Evolutionary conservation across 2,797 vertebrate genomes (phyloP).

Genomic region (Gouania willdenowi): DNA sequence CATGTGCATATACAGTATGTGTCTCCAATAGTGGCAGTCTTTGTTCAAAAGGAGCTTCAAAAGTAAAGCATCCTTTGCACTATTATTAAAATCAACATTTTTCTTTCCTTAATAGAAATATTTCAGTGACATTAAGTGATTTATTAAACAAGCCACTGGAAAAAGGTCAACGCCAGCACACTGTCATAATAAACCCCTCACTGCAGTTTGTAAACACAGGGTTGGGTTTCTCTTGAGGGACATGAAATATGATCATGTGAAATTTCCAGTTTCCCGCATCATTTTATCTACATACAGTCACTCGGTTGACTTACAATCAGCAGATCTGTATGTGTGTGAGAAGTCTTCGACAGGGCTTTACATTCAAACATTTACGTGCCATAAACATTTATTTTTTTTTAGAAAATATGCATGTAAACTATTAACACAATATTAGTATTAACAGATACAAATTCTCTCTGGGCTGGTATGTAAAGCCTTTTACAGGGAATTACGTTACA

Average conservation of each 20-base stretch:
- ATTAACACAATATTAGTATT: too few relatives aligned
- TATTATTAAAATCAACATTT: too few relatives aligned
- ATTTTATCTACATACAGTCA: conserved; percentile 26
- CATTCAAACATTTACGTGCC: too few relatives aligned
- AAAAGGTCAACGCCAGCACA: conserved; percentile 1
- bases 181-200: background rate
- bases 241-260: conserved; percentile 30
- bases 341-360: too few relatives aligned
- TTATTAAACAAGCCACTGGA: conserved; percentile 21
- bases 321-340: background rate
- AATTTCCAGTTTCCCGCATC: conserved; percentile 22
- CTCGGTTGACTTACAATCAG: background rate
- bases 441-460: conserved; percentile 30
- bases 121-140: conserved; percentile 30
- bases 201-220: conserved; percentile 5
- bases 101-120: too few relatives aligned
- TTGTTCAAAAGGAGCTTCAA: conserved; percentile 42
- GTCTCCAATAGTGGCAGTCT: too few relatives aligned
- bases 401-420: too few relatives aligned
- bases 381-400: too few relatives aligned
- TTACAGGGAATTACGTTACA: conserved; percentile 31
- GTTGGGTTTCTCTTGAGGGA: conserved; percentile 1
- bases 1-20: too few relatives aligned
- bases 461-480: conserved; percentile 23
- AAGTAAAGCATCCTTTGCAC: conserved; percentile 44